A percentile compares a stretch with the other conserved stretches of the same genome.
Evolutionary conservation across 2,888 invertebrate genomes (phyloP).

Genomic region (Agrochola circellaris): DNA sequence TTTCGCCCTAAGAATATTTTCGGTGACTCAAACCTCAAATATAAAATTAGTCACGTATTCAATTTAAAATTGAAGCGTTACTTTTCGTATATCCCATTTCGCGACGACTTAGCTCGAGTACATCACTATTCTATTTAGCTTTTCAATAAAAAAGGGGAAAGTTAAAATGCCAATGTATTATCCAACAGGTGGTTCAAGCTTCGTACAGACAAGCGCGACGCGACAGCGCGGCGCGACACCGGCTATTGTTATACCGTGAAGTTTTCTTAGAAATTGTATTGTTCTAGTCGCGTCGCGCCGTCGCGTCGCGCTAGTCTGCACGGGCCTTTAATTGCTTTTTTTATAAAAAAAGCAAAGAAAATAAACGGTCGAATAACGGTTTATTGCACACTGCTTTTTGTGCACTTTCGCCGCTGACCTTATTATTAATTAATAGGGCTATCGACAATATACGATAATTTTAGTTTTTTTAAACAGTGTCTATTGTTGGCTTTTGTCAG

Average conservation of each 20-base stretch:
- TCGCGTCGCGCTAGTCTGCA: too few species aligned
- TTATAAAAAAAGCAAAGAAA: conserved; percentile 28
- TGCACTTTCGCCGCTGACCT: conserved; percentile 23
- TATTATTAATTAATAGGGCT: conserved; percentile 1
- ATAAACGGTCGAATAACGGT: conserved; percentile 50
- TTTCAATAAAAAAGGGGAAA: conserved; percentile 55
- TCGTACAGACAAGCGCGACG: too few species aligned
- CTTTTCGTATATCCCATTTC: conserved; percentile 28
- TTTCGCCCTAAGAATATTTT: background rate
- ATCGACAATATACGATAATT: background rate
- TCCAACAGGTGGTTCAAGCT: conserved; percentile 51
- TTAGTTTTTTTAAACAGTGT: conserved; percentile 25
- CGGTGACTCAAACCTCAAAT: background rate
- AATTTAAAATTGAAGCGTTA: conserved; percentile 34
- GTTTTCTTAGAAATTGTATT: too few species aligned
- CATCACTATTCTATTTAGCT: conserved; percentile 55
- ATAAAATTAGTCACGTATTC: conserved; percentile 52
- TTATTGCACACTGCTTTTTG: conserved; percentile 33
- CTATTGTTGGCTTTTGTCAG: conserved; percentile 28
- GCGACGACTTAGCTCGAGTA: conserved; percentile 3
- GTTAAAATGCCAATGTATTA: conserved; percentile 57
- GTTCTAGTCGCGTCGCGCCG: too few species aligned
- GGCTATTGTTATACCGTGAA: too few species aligned
- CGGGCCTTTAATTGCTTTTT: conserved; percentile 14
- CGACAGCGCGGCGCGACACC: too few species aligned